These are phyloP conservation scores for Cherax destructor DNA, from an alignment of 1,140 invertebrate species.

Conservation along the genomic window DNA sequence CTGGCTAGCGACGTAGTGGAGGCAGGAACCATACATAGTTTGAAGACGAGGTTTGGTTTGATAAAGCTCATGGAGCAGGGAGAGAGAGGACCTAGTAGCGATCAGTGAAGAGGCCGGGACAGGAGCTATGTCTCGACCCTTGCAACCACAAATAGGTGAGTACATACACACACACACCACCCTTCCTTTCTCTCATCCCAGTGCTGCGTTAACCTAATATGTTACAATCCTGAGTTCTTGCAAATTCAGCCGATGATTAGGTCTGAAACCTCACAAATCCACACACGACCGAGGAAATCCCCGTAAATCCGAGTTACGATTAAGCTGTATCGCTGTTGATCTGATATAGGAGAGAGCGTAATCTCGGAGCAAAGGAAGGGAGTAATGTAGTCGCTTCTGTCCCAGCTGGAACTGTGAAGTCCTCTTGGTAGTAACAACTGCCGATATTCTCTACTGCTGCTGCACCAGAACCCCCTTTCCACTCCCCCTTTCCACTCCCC, in stretches of 20 bases:
- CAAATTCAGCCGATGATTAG: slow-evolving; percentile 3
- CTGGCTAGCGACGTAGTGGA: too few relatives aligned
- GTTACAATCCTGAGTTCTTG: not conserved
- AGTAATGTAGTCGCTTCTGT: not conserved
- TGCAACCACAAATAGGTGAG: too few relatives aligned
- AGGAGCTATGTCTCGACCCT: too few relatives aligned
- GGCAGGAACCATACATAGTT: too few relatives aligned
- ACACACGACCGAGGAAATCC: slow-evolving; percentile 1
- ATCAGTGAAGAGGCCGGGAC: too few relatives aligned
- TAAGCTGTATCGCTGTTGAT: slow-evolving; percentile 8
- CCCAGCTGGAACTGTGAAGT: not conserved
- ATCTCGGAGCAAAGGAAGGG: not conserved
- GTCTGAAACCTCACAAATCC: not conserved
- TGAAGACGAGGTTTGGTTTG: too few relatives aligned
- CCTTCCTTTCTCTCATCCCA: not conserved
- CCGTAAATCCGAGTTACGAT: not conserved
- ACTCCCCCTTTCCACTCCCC: too few relatives aligned
- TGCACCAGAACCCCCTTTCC: too few relatives aligned
- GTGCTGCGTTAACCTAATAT: not conserved
- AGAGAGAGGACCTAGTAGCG: too few relatives aligned
- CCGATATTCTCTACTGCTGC: too few relatives aligned
- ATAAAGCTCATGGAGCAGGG: too few relatives aligned
- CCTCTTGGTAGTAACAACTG: too few relatives aligned
- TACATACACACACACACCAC: not conserved
- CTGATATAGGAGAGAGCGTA: slow-evolving; percentile 1